Base-by-base conservation (phyloP, 2,797 vertebrate species). In the Acestrorhynchus altus region DNA sequence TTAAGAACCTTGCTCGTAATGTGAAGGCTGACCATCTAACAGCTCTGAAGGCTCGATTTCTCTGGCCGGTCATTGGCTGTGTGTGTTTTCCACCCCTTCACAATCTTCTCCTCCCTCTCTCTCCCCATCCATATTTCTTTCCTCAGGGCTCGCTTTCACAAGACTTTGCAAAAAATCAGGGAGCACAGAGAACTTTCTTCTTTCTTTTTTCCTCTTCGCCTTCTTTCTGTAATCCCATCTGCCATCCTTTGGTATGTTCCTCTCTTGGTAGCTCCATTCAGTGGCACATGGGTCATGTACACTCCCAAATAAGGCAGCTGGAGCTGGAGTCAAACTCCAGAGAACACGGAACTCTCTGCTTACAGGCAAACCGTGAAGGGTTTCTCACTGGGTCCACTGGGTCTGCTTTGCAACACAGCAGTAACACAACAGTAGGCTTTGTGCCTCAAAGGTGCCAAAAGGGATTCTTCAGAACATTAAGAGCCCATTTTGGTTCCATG, bases 251-350 rank as follows among this genome's bases (percentile, higher is more conserved):
- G 63, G 61, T 86, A 49, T 77, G 28, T 64, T 64, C 26, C 42
- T 74, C 71, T 72, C 56, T 71, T 74, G 78, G 77, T 78, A 83
- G 85, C 87, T 83, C 67, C 79, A 84, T 83, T 80, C 87, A 86
- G 83, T 84, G 86, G 90, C 87, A 91, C 87, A 86, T 81, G 82
- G 85, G 83, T 86, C 87, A 86, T 89, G 85, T 91, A 84, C 84
- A 28, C 86, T 92, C 90, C 92, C 92, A 92, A 93, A 93, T 92
- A 93, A 92, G 92, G 91, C 82, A 88, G 90, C 87, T 89, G 83
- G 80, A 35, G 49, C 84, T 86, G 86, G 67, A 69, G 84, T 70
- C 72, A 84, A 74, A 44, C 24, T 42, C 16, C 20, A 59, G 54
- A 81, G 86, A 85, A 82, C 76, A 63, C 80, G 79, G 84, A 80